These are phyloP conservation scores for Grammomys dolichurus DNA, from an alignment of 2,113 vertebrate species.

Conservation along the genomic window DNA sequence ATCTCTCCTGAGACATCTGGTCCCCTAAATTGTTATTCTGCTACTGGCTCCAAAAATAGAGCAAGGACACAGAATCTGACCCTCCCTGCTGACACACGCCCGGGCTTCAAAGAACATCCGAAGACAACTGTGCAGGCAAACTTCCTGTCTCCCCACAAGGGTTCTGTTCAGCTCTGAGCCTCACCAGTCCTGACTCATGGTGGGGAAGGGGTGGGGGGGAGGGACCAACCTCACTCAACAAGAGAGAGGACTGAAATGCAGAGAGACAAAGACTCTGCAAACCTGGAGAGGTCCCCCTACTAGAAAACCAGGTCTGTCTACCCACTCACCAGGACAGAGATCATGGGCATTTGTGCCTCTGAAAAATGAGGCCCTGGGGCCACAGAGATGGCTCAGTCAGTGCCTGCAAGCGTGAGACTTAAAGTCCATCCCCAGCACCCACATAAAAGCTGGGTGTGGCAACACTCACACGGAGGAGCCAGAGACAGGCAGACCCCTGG, in stretches of 20 bases:
- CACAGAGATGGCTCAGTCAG: not conserved
- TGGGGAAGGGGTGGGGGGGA: no score
- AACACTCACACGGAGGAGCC: not conserved
- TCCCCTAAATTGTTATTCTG: slow-evolving; percentile 73
- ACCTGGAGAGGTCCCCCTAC: not conserved
- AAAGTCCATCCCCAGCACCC: not conserved
- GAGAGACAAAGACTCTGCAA: not conserved
- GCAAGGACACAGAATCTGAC: slow-evolving; percentile 66
- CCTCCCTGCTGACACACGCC: slow-evolving; percentile 18
- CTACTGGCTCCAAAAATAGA: slow-evolving; percentile 64
- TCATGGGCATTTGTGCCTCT: not conserved
- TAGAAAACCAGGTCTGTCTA: not conserved
- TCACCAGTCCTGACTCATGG: not conserved
- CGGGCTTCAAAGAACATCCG: not conserved
- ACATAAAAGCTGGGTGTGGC: not conserved
- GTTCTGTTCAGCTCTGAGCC: fast-evolving
- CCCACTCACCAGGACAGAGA: not conserved
- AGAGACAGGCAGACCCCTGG: not conserved
- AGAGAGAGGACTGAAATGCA: not conserved
- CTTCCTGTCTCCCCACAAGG: not conserved
- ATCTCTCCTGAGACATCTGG: slow-evolving; percentile 80
- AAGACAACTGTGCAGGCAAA: not conserved
- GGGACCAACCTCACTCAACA: not conserved
- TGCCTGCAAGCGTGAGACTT: not conserved
- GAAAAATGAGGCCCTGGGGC: not conserved